Evolutionary conservation across 2,888 invertebrate species (phyloP), one percentile per base, ranked within the genome.

Genomic region (Pogonocherus hispidulus): DNA sequence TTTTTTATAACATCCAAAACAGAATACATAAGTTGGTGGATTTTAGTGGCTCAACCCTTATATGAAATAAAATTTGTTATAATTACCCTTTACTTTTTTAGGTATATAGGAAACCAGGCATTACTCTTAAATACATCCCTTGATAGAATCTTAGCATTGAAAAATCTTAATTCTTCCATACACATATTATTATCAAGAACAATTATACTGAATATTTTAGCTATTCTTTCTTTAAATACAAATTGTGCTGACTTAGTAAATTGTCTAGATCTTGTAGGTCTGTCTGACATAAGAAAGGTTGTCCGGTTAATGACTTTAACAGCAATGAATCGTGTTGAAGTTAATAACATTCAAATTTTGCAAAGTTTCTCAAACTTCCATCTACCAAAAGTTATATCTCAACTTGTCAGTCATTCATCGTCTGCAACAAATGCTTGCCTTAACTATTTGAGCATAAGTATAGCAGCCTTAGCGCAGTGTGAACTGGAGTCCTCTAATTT

Each of bases 301-400:
- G 88, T 90, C 0, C 86, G 87, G 9, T 84, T 90, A 22, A 90
- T 90, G 90, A 88, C 88, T 20, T 80, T 90, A 62, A 88, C 88
- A 47, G 89, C 90, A 3, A 87, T 87, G 73, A 89, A 89, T 44
- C 85, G 88, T 63, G 86, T 89, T 23, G 87, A 88, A 72, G 81
- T 86, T 2, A 74, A 73, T 27, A 78, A 80, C 63, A 69, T 82
- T 11, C 77, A 80, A 35, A 76, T 77, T 23, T 74, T 75, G 3
- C 76, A 76, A n/a, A 80, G 83, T 37, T 70, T 78, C n/a, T 66
- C 77, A 0, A 73, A 72, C 64, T 78, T 76, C 52, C 73, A 77
- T 27, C 66, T 81, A 18, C 76, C 80, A 11, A 82, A 82, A 67
- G 81, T 81, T 20, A 78, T 79, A 55, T 80, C 83, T 35, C 81